Percentiles rank a stretch among this genome's conserved stretches.
These are phyloP conservation scores for Syrphus vitripennis DNA, from an alignment of 2,888 invertebrate species.

Conservation along the genomic window DNA sequence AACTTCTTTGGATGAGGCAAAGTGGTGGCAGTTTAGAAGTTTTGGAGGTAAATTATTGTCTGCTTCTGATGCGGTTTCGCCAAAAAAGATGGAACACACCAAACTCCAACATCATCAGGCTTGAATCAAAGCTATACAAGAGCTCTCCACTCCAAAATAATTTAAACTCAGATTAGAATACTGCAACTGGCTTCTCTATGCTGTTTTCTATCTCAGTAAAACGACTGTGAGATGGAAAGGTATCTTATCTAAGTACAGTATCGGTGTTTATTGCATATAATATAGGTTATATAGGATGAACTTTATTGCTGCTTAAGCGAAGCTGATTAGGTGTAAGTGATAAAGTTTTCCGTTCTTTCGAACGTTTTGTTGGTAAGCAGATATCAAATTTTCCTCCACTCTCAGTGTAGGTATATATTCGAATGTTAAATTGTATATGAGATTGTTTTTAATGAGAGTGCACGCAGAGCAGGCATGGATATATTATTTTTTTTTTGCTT, in stretches of 20 bases:
- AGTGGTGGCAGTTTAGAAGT: neutral
- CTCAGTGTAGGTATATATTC: too few species aligned
- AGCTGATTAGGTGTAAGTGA: slow-evolving; percentile 68
- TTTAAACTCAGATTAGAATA: slow-evolving; percentile 47
- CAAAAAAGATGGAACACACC: slow-evolving; percentile 18
- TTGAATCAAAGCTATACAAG: neutral
- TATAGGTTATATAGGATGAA: slow-evolving; percentile 53
- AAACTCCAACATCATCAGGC: neutral
- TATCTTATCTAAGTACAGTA: slow-evolving; percentile 33
- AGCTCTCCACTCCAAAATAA: slow-evolving; percentile 7
- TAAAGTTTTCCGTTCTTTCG: slow-evolving; percentile 46
- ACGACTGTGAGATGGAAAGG: slow-evolving; percentile 22
- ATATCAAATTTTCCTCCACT: slow-evolving; percentile 16
- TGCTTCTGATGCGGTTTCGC: slow-evolving; percentile 43
- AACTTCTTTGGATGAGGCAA: neutral
- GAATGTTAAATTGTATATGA: slow-evolving; percentile 1
- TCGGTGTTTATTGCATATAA: slow-evolving; percentile 59
- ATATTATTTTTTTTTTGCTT: slow-evolving; percentile 1
- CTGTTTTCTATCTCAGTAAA: neutral
- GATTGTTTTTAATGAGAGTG: slow-evolving; percentile 40
- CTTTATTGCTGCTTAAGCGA: slow-evolving; percentile 64
- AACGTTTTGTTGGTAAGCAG: neutral
- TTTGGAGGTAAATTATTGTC: neutral
- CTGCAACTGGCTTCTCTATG: neutral
- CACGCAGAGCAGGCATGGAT: neutral